Evolutionary conservation across 2,113 vertebrate genomes (phyloP).

Genomic region (Tautogolabrus adspersus): DNA sequence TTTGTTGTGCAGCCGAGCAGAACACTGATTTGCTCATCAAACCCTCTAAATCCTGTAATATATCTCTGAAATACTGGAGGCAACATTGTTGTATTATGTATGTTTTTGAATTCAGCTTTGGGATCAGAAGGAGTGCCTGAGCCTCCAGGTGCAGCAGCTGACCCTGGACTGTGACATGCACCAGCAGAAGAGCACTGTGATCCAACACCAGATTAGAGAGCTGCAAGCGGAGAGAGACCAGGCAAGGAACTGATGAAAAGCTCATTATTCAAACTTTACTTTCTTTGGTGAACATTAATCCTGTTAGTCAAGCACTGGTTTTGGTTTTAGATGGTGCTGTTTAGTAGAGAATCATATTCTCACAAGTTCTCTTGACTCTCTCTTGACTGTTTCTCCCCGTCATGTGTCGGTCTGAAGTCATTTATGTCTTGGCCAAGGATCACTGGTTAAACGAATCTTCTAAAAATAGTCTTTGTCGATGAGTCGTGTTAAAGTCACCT

Average conservation of each 20-base stretch:
- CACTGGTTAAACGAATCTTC: too few species aligned
- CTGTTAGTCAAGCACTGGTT: not conserved
- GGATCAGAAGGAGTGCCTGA: constrained; percentile 86
- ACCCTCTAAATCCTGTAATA: not conserved
- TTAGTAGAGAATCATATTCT: not conserved
- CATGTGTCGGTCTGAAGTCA: too few species aligned
- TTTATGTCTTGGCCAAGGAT: too few species aligned
- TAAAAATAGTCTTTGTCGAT: not conserved
- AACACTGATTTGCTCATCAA: not conserved
- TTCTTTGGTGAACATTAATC: not conserved
- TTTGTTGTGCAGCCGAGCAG: not conserved
- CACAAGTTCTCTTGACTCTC: too few species aligned
- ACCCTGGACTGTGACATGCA: constrained; percentile 87
- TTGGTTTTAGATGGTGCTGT: not conserved
- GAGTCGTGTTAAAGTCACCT: not conserved
- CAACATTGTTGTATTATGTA: not conserved
- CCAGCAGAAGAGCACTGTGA: constrained; percentile 83
- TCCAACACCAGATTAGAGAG: constrained; percentile 86
- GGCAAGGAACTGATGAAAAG: constrained; percentile 62
- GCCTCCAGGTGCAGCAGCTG: constrained; percentile 85
- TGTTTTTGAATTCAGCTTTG: constrained; percentile 74
- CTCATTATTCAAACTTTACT: not conserved
- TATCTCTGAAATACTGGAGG: not conserved
- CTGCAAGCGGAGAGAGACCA: constrained; percentile 89
- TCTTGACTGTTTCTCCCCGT: too few species aligned